Evolutionary conservation across 2,113 vertebrate genomes (phyloP).

Genomic region (Zingel zingel): DNA sequence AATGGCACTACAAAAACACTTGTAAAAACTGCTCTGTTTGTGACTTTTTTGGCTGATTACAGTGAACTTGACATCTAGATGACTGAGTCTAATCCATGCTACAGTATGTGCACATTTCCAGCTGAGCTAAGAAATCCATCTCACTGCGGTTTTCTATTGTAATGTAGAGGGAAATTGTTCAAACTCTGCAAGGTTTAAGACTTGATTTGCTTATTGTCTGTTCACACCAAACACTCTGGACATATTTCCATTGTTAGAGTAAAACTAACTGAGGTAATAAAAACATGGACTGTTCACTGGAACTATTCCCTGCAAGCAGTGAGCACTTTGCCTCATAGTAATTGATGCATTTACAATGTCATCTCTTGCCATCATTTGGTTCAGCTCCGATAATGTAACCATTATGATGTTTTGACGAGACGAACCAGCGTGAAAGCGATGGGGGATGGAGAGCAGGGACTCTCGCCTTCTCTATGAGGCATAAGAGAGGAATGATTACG

Average conservation of each 20-base stretch:
- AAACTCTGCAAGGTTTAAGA: constrained; percentile 1
- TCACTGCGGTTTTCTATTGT: constrained; percentile 20
- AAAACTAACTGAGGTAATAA: constrained; percentile 5
- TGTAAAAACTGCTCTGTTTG: neutral
- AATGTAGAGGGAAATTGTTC: constrained; percentile 13
- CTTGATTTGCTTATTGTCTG: constrained; percentile 17
- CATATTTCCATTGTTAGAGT: neutral
- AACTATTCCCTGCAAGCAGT: constrained; percentile 12
- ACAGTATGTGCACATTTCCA: constrained; percentile 22
- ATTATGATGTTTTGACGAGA: constrained; percentile 51
- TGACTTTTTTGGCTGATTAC: constrained; percentile 15
- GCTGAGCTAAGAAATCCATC: neutral
- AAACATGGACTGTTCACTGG: constrained; percentile 23
- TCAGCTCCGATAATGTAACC: constrained; percentile 28
- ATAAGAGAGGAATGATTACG: neutral
- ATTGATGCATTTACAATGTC: constrained; percentile 19
- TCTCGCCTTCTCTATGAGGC: constrained; percentile 37
- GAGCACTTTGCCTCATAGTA: neutral
- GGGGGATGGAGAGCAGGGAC: constrained; percentile 22
- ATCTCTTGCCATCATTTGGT: constrained; percentile 5
- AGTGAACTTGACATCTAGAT: constrained; percentile 21
- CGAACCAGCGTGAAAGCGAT: constrained; percentile 22
- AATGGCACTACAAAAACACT: neutral
- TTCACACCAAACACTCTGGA: constrained; percentile 3
- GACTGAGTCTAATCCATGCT: constrained; percentile 18